A percentile compares a stretch with the other conserved stretches of the same genome.
Evolutionary conservation across 2,797 vertebrate species (phyloP).

Genomic region (Taeniopygia guttata): DNA sequence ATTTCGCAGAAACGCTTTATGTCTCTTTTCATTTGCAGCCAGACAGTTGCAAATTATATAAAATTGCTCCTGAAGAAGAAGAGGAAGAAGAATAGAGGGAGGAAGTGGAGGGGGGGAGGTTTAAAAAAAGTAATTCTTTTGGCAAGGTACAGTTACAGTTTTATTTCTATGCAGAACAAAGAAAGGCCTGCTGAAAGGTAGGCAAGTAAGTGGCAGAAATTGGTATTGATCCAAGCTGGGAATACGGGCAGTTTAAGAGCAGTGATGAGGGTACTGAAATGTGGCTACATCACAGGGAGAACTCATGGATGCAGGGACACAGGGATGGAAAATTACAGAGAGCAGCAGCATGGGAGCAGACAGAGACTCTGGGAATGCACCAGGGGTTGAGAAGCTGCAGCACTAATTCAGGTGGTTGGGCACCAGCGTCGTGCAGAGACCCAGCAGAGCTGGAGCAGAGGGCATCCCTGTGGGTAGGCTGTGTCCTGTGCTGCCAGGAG

Average conservation of each 20-base stretch:
- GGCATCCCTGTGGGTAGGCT: background rate
- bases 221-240: slow-evolving; percentile 55
- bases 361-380: slow-evolving; percentile 18
- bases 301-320: slow-evolving; percentile 10
- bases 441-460: background rate
- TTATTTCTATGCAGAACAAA: slow-evolving; percentile 61
- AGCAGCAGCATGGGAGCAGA: slow-evolving; percentile 25
- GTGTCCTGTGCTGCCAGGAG: background rate
- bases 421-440: background rate
- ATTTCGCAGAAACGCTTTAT: slow-evolving; percentile 44
- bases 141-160: slow-evolving; percentile 45
- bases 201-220: slow-evolving; percentile 56
- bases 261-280: slow-evolving; percentile 12
- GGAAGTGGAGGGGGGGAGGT: background rate
- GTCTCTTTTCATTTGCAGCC: slow-evolving; percentile 62
- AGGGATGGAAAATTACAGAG: slow-evolving; percentile 55
- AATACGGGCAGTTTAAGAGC: slow-evolving; percentile 18
- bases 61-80: slow-evolving; percentile 61
- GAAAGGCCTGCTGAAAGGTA: slow-evolving; percentile 50
- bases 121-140: slow-evolving; percentile 40
- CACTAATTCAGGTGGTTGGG: background rate
- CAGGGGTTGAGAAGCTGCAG: slow-evolving; percentile 45
- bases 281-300: background rate
- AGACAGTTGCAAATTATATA: slow-evolving; percentile 68
- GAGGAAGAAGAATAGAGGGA: slow-evolving; percentile 48